Percentiles rank a stretch among this genome's conserved stretches.
Evolutionary conservation across 30 jellyfish, hydroid and myxozoan species (phyloP).

Genomic region (Phacellophora camtschatica): DNA sequence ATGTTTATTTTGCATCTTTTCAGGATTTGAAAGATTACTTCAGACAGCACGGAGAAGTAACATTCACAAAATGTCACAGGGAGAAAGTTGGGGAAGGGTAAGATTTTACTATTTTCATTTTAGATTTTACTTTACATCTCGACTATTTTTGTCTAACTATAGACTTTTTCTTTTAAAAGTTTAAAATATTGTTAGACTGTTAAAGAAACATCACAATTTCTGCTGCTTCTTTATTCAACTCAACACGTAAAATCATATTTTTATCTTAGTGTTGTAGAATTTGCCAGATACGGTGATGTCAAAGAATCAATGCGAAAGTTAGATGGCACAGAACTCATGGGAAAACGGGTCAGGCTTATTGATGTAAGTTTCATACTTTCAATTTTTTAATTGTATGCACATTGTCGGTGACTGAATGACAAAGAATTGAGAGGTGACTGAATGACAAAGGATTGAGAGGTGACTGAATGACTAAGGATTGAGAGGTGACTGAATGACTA

Average conservation of each 20-base stretch:
- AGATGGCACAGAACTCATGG: conserved; percentile 87
- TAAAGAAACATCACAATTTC: background rate
- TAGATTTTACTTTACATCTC: background rate
- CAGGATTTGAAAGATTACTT: conserved; percentile 95
- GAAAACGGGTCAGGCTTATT: conserved; percentile 80
- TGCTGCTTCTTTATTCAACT: too few species aligned
- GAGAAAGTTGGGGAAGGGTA: conserved; percentile 99
- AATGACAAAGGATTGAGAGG: background rate
- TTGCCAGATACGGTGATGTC: conserved; percentile 80
- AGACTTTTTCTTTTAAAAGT: background rate
- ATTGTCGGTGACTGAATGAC: background rate
- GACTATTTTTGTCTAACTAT: background rate
- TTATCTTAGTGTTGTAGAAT: conserved; percentile 89
- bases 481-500: background rate
- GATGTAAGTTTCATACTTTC: conserved; percentile 70
- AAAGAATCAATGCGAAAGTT: conserved; percentile 79
- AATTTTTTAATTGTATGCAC: background rate
- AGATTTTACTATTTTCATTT: background rate
- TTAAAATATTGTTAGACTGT: background rate
- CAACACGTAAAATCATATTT: too few species aligned
- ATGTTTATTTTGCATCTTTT: background rate
- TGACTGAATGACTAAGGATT: too few species aligned
- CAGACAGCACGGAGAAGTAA: conserved; percentile 98
- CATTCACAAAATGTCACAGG: conserved; percentile 99
- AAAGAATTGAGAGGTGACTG: background rate